Evolutionary conservation across 23 tunicate species (phyloP), one percentile per base, ranked within the genome.

Genomic region (Halocynthia roretzi): DNA sequence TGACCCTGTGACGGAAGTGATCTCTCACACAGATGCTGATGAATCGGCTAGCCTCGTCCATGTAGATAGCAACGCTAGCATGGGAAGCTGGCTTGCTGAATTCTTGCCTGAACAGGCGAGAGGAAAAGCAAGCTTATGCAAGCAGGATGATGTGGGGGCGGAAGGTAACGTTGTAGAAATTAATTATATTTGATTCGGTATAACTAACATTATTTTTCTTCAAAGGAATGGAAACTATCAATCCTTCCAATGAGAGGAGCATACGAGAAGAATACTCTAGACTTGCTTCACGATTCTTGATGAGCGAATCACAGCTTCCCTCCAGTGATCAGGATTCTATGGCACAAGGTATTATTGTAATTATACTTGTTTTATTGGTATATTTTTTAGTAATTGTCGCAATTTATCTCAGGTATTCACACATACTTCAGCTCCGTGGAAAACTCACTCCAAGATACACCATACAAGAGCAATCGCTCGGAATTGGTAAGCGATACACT

Each of bases 11-110:
- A n/a, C 63, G 2, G 5, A 58, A 14, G 63, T 58, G 15, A n/a
- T 15, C n/a, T n/a, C 63, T 14, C 15, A 58, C 15, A 58, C 63
- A 58, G 63, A 58, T 14, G 15, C 17, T 58, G 17, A 58, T 58
- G 15, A 58, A 58, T 58, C 63, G 15, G 15, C 63, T 58, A 74
- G 78, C 31, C 63, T 74, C 10, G 78, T 74, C 31, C 78, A 53
- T 21, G 78, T 74, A 5, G 78, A 74, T 10, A 74, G 78, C 21
- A 74, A 74, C 4, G 56, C 56, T 10, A 74, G 78, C 22, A 9
- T 74, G 15, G 78, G 78, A 50, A 74, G 78, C 31, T 74, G 78
- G 78, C 63, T 74, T 52, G 78, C 31, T 14, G 78, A 74, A 9
- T 23, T 56, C 11, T 14, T 74, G 63, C 78, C 78, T 54, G 78